phyloP scores from a whole-genome alignment of 2,113 vertebrate species.

The Arenaria interpres region DNA sequence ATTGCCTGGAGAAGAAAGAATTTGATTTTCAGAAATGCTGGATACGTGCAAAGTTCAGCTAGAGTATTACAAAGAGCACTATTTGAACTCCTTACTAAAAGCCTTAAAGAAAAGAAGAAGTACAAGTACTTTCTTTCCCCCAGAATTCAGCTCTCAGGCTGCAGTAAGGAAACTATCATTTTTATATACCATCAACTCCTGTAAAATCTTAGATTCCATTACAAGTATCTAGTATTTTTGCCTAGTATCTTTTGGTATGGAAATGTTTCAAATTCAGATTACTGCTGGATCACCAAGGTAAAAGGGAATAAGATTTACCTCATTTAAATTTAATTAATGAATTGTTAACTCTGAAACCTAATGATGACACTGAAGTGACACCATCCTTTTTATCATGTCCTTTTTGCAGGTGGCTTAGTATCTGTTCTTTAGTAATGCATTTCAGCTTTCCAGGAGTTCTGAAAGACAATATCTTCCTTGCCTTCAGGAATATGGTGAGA shows the following conservation, averaged over 20 bases:
- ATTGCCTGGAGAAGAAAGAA: slow-evolving; percentile 28
- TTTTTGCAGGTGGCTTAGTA: background rate
- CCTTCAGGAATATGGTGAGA: background rate
- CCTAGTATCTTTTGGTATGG: background rate
- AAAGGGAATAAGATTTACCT: background rate
- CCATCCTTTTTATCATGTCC: background rate
- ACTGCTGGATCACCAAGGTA: background rate
- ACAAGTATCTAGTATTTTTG: background rate
- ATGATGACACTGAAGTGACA: background rate
- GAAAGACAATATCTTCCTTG: background rate
- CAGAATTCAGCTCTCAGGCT: background rate
- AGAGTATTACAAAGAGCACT: background rate
- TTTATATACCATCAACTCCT: background rate
- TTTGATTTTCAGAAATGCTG: slow-evolving; percentile 16
- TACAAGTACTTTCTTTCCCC: background rate
- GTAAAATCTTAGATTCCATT: background rate
- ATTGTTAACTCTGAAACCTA: slow-evolving; percentile 18
- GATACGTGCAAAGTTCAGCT: background rate
- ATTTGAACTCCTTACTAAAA: background rate
- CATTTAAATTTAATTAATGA: background rate
- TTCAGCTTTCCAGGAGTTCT: background rate
- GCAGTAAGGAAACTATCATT: background rate
- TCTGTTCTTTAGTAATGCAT: background rate
- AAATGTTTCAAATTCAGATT: background rate
- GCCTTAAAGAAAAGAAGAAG: background rate